Evolutionary conservation across 2,888 invertebrate species (phyloP).

Genomic region (Drosophila suboccidentalis): DNA sequence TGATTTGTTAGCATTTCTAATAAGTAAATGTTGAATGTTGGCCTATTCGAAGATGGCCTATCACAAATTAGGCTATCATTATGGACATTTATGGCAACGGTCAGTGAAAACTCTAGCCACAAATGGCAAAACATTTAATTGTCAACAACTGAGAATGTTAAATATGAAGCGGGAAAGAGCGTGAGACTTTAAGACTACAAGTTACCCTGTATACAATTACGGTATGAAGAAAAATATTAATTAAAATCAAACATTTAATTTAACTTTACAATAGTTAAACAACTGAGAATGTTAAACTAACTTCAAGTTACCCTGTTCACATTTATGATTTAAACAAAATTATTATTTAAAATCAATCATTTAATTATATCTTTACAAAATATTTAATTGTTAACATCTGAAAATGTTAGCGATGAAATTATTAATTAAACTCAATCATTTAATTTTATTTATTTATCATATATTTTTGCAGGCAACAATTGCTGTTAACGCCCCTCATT

Average conservation of each 20-base stretch:
- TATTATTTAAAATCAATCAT: too few relatives aligned
- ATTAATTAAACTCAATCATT: neutral
- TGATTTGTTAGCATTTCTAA: conserved; percentile 50
- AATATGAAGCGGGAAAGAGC: neutral
- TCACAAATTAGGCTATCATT: conserved; percentile 19
- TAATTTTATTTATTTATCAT: neutral
- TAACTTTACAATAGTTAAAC: too few relatives aligned
- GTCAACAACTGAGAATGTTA: conserved; percentile 14
- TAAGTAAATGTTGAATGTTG: conserved; percentile 26
- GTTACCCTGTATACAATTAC: neutral
- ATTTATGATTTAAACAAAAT: too few relatives aligned
- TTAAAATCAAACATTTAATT: too few relatives aligned
- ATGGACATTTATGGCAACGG: conserved; percentile 25
- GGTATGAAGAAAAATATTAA: neutral
- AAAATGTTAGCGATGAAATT: neutral
- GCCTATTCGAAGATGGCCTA: conserved; percentile 18
- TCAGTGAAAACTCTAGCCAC: conserved; percentile 28
- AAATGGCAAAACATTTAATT: conserved; percentile 23
- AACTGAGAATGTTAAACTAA: too few relatives aligned
- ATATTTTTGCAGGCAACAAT: neutral
- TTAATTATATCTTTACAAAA: too few relatives aligned
- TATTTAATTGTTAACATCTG: too few relatives aligned
- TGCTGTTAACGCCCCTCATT: conserved; percentile 1
- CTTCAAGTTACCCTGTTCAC: too few relatives aligned
- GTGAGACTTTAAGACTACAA: neutral